Evolutionary conservation across 2,113 vertebrate genomes (phyloP), one percentile per base, ranked within the genome.

Genomic region (Myotis yumanensis): DNA sequence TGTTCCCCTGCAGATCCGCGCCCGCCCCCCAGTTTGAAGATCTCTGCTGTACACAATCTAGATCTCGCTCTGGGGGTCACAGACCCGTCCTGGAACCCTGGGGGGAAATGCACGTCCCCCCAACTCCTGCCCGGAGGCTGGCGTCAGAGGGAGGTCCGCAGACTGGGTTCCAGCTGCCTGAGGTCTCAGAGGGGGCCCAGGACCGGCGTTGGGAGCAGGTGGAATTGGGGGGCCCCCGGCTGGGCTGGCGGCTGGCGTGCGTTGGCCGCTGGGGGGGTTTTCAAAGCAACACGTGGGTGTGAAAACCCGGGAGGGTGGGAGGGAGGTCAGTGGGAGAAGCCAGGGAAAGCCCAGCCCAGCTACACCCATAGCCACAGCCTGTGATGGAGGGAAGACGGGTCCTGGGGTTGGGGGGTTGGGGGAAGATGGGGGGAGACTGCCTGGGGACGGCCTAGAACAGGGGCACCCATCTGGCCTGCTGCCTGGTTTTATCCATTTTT

Each of bases 121-220:
- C 30, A 17, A 15, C 2, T 30, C 32, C 35, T 11, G 2, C 28
- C 10, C 28, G 15, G 12, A 0, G 8, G 2, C 1, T 3, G n/a
- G 10, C 0, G 23, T 40, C 43, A 48, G 64, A 37, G 40, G 40
- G 7, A 23, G 69, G 48, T 11, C n/a, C 43, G 54, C 64, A 46
- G 20, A 30, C 7, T 18, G 20, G 23, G 37, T 54, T n/a, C 1
- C 8, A 37, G 14, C 9, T n/a, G n/a, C n/a, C n/a, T n/a, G n/a
- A 9, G 10, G 18, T 35, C 73, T 68, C 48, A 35, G 25, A 83
- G 48, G 59, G 32, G 18, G 35, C 0, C 28, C 14, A 17, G 81
- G 57, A 59, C n/a, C 9, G 18, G 48, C 25, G 18, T 68, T 18
- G 54, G 46, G 64, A 40, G 30, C 32, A 28, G 62, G 43, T 11